These are phyloP conservation scores for Aplysina aerophoba DNA, from an alignment of 37 sponge, comb jelly and placozoan genomes.

Conservation along the genomic window DNA sequence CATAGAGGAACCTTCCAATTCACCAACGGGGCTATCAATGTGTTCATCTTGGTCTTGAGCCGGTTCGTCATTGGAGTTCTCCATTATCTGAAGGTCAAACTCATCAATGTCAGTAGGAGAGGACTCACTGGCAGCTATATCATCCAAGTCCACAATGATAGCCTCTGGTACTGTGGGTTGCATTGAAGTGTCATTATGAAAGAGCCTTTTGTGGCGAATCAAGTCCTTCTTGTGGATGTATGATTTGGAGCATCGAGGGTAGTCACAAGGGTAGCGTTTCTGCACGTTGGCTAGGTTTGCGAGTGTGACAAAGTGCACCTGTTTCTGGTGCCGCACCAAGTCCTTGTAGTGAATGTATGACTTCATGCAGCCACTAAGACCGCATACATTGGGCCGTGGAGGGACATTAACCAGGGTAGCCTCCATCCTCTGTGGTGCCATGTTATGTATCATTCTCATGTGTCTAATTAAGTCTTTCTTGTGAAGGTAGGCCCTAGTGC, in stretches of 20 bases:
- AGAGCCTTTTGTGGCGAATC: slow-evolving; percentile 72
- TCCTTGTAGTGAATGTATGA: slow-evolving; percentile 82
- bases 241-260: slow-evolving; percentile 56
- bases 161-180: slow-evolving; percentile 66
- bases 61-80: too few species aligned
- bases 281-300: not conserved
- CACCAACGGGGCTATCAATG: too few species aligned
- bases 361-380: slow-evolving; percentile 47
- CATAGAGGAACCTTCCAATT: too few species aligned
- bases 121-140: not conserved
- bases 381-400: slow-evolving; percentile 61
- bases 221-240: slow-evolving; percentile 88
- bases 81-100: too few species aligned
- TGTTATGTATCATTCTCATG: slow-evolving; percentile 69
- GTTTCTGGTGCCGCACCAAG: slow-evolving; percentile 71
- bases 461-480: slow-evolving; percentile 82
- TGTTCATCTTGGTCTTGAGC: too few species aligned
- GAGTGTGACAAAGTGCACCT: slow-evolving; percentile 52
- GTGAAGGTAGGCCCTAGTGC: slow-evolving; percentile 68
- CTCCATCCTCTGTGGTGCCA: slow-evolving; percentile 48
- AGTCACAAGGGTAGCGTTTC: slow-evolving; percentile 78
- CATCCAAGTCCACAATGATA: slow-evolving; percentile 12
- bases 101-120: too few species aligned
- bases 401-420: slow-evolving; percentile 51
- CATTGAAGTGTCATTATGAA: slow-evolving; percentile 65